Evolutionary conservation across 2,888 invertebrate genomes (phyloP), one percentile per base, ranked within the genome.

Genomic region (Alitta virens): DNA sequence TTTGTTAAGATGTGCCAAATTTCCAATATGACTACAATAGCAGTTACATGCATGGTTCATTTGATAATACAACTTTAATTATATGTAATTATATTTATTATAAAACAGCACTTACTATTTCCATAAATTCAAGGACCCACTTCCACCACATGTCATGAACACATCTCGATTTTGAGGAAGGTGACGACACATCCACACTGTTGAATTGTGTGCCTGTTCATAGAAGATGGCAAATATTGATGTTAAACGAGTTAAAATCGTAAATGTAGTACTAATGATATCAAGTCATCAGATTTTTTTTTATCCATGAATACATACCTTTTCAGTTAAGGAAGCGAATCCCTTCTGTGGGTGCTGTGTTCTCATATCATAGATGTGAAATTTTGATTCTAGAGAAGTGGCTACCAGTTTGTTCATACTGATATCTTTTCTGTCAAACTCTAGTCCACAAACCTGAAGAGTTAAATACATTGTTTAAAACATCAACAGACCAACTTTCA

Each of bases 401-500:
- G 90, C 93, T 0, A 91, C 90, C 71, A 97, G 81, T 83, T 97
- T 97, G 80, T 97, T 97, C 94, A 96, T 95, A 64, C 88, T 87
- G 75, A 96, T 96, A 76, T 95, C 94, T 77, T 89, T 90, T 33
- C 96, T 86, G 79, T 97, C 96, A 81, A 97, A 97, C 79, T 97
- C 93, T 33, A 92, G 72, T 23, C 87, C 86, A 73, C 94, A 95
- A 0, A 83, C 81, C 84, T 82, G 64, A 18, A 21, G n/a, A n/a
- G n/a, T n/a, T n/a, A n/a, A 26, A 46, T n/a, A n/a, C n/a, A n/a
- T n/a, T n/a, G n/a, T n/a, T n/a, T n/a, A n/a, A n/a, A n/a, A n/a
- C n/a, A n/a, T n/a, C n/a, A n/a, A n/a, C n/a, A n/a, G n/a, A n/a
- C n/a, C n/a, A n/a, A n/a, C n/a, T n/a, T n/a, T n/a, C n/a, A n/a